These are phyloP conservation scores for Hormiphora californensis DNA, from an alignment of 37 sponge, comb jelly and placozoan species.

Conservation along the genomic window DNA sequence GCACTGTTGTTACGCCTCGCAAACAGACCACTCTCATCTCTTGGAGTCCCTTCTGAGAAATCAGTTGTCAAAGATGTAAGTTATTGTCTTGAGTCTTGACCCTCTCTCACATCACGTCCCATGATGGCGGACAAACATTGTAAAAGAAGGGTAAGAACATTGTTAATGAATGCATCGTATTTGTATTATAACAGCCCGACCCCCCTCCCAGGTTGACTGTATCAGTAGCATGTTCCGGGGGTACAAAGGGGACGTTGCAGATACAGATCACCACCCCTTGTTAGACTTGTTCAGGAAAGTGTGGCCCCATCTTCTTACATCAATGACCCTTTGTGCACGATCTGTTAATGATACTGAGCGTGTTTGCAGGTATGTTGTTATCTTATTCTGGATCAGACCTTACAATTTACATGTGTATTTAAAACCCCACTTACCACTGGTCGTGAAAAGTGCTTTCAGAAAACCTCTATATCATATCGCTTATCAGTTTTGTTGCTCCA, in stretches of 20 bases:
- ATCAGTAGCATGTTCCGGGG: conserved; percentile 31
- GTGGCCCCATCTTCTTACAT: background rate
- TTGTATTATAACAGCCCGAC: background rate
- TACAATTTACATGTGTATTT: no score
- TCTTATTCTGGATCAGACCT: no score
- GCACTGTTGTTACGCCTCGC: background rate
- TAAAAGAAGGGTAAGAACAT: no score
- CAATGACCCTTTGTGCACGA: background rate
- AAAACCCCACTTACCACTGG: no score
- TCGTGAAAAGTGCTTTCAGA: no score
- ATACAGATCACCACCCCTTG: background rate
- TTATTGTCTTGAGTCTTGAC: no score
- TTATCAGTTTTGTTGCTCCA: no score
- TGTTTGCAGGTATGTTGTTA: background rate
- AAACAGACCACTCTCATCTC: background rate
- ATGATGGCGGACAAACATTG: no score
- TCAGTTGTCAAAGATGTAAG: conserved; percentile 46
- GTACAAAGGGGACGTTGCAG: conserved; percentile 48
- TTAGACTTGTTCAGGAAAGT: background rate
- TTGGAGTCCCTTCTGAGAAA: background rate
- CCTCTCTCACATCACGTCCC: no score
- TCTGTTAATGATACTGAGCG: conserved; percentile 29
- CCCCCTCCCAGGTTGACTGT: conserved; percentile 13
- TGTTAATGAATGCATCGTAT: no score
- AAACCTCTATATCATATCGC: no score